Conservation (phyloP, 2,113 vertebrate genomes). For the Mesembrinibis cayennensis region DNA sequence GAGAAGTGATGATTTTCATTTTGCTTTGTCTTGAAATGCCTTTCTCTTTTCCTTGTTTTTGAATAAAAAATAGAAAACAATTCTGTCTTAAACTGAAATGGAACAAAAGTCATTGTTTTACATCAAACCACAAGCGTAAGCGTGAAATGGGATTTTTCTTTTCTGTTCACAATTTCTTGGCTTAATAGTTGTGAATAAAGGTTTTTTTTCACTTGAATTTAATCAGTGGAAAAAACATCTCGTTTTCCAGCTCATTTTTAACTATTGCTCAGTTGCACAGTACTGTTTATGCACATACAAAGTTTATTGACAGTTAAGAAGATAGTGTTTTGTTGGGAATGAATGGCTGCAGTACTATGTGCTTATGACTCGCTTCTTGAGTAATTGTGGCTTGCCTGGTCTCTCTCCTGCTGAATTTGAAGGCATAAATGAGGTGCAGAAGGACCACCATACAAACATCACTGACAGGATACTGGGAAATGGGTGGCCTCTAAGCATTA, state of each 20-base stretch:
- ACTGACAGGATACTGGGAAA: not conserved
- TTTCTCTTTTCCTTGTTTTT: not conserved
- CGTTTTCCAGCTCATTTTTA: not conserved
- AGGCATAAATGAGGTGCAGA: not conserved
- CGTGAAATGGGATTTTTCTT: not conserved
- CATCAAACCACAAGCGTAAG: not conserved
- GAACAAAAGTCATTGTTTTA: not conserved
- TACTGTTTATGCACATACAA: not conserved
- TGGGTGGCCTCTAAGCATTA: not conserved
- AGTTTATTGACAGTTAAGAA: not conserved
- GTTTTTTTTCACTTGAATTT: not conserved
- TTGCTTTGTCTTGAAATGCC: not conserved
- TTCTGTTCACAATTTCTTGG: not conserved
- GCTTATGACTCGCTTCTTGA: not conserved
- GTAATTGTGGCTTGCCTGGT: not conserved
- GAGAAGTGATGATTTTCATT: not conserved
- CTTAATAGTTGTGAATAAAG: not conserved
- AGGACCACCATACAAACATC: not conserved
- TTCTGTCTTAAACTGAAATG: not conserved
- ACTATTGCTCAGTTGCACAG: not conserved
- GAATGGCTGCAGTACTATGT: not conserved
- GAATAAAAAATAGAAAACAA: not conserved
- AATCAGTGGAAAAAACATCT: not conserved
- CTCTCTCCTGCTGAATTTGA: not conserved
- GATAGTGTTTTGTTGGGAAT: not conserved